phyloP scores from a whole-genome alignment of 2,888 invertebrate species.

The Tetropium fuscum region DNA sequence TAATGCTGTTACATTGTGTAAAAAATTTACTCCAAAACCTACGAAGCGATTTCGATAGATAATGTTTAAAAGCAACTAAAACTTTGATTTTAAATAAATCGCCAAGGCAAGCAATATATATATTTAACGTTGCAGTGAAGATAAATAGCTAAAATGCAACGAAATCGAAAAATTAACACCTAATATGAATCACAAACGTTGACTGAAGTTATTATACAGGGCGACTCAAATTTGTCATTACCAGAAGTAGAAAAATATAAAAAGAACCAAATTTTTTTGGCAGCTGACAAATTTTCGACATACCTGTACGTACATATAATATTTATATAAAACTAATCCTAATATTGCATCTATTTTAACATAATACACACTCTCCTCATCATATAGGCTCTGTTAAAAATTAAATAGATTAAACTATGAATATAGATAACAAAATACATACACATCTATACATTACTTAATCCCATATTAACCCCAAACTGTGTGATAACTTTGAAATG shows the following conservation, averaged over 20 bases:
- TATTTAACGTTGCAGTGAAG: not conserved
- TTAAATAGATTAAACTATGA: not conserved
- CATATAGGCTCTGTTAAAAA: not conserved
- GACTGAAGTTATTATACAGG: constrained; percentile 14
- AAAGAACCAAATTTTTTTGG: too few relatives aligned
- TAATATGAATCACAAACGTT: constrained; percentile 13
- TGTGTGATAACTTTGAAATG: too few relatives aligned
- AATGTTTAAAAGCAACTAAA: too few relatives aligned
- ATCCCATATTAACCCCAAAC: too few relatives aligned
- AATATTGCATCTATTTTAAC: constrained; percentile 14
- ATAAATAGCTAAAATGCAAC: not conserved
- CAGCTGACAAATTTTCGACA: too few relatives aligned
- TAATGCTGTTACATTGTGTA: too few relatives aligned
- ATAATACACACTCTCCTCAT: too few relatives aligned
- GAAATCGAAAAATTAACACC: not conserved
- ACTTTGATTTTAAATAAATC: too few relatives aligned
- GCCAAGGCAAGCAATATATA: constrained; percentile 19
- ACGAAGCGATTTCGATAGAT: too few relatives aligned
- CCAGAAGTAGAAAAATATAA: too few relatives aligned
- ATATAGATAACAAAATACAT: constrained; percentile 8
- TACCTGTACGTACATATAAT: not conserved
- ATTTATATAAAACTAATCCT: not conserved
- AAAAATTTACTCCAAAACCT: too few relatives aligned
- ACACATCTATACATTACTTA: constrained; percentile 12
- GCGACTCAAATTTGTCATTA: constrained; percentile 1